Evolutionary conservation across 2,797 vertebrate genomes (phyloP).

Genomic region (Sphaeramia orbicularis): DNA sequence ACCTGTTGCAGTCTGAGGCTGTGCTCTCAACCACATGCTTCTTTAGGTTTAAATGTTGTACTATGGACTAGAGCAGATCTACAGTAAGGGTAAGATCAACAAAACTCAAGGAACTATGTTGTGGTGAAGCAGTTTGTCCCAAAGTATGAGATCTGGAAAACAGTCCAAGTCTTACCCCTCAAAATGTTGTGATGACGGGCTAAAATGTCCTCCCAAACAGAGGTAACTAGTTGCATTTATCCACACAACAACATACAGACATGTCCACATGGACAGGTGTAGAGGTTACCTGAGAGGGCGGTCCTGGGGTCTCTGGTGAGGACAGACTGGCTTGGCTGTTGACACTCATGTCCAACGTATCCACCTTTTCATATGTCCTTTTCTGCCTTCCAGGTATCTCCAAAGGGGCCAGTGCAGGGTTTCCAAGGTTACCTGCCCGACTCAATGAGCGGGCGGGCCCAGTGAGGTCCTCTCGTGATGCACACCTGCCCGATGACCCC

Average conservation of each 20-base stretch:
- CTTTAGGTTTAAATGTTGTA: too few relatives aligned
- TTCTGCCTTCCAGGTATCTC: conserved; percentile 89
- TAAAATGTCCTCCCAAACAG: too few relatives aligned
- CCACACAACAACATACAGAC: conserved; percentile 2
- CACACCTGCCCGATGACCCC: conserved; percentile 67
- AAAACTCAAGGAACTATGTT: too few relatives aligned
- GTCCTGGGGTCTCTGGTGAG: conserved; percentile 81
- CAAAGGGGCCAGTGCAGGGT: conserved; percentile 62
- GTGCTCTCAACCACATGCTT: too few relatives aligned
- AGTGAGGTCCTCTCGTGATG: conserved; percentile 85
- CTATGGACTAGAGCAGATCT: too few relatives aligned
- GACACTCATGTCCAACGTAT: conserved; percentile 90
- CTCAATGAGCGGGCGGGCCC: conserved; percentile 80
- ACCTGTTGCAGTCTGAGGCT: too few relatives aligned
- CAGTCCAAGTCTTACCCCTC: too few relatives aligned
- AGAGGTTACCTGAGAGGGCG: conserved; percentile 86
- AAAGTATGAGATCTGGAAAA: too few relatives aligned
- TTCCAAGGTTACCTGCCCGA: conserved; percentile 74
- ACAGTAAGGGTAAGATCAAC: too few relatives aligned
- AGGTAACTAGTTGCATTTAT: too few relatives aligned
- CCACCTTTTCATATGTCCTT: conserved; percentile 93
- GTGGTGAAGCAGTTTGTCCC: too few relatives aligned
- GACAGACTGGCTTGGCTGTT: conserved; percentile 86
- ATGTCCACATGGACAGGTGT: not conserved
- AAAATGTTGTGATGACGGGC: too few relatives aligned